Evolutionary conservation across 2,888 invertebrate genomes (phyloP).

Genomic region (Caenorhabditis zanzibari): DNA sequence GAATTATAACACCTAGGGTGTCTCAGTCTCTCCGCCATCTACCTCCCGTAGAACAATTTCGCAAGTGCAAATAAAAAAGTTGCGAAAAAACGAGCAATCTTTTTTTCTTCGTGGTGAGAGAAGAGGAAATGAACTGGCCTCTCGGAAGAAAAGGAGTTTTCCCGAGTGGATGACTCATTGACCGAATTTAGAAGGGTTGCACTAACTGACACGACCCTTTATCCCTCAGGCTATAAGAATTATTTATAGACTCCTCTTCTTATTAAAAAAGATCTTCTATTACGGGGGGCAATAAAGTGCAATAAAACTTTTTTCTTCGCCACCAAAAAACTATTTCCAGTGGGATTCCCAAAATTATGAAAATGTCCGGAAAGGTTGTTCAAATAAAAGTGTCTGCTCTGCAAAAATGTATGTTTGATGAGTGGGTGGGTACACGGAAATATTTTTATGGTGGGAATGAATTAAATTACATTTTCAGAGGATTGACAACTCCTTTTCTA

Average conservation of each 20-base stretch:
- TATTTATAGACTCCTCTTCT: slow-evolving; percentile 8
- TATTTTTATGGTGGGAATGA: background rate
- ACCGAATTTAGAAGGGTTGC: slow-evolving; percentile 37
- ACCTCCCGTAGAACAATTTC: slow-evolving; percentile 32
- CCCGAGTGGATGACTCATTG: slow-evolving; percentile 39
- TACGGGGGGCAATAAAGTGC: background rate
- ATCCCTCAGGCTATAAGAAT: slow-evolving; percentile 1
- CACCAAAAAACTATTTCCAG: background rate
- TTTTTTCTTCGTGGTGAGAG: background rate
- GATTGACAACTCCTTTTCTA: slow-evolving; percentile 22
- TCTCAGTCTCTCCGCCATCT: too few species aligned
- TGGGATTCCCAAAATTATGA: slow-evolving; percentile 7
- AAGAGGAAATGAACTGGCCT: slow-evolving; percentile 31
- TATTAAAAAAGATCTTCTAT: background rate
- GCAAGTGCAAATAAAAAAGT: slow-evolving; percentile 59
- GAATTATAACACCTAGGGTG: slow-evolving; percentile 34
- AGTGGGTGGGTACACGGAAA: background rate
- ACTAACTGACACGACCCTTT: background rate
- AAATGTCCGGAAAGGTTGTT: slow-evolving; percentile 47
- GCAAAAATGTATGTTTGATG: slow-evolving; percentile 16
- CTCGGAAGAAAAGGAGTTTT: slow-evolving; percentile 28
- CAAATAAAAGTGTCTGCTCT: slow-evolving; percentile 34
- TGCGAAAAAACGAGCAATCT: slow-evolving; percentile 62
- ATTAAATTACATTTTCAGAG: slow-evolving; percentile 1
- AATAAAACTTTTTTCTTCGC: background rate